These are phyloP conservation scores for Drosophila oshimai DNA, from an alignment of 1,140 invertebrate genomes.

Conservation along the genomic window DNA sequence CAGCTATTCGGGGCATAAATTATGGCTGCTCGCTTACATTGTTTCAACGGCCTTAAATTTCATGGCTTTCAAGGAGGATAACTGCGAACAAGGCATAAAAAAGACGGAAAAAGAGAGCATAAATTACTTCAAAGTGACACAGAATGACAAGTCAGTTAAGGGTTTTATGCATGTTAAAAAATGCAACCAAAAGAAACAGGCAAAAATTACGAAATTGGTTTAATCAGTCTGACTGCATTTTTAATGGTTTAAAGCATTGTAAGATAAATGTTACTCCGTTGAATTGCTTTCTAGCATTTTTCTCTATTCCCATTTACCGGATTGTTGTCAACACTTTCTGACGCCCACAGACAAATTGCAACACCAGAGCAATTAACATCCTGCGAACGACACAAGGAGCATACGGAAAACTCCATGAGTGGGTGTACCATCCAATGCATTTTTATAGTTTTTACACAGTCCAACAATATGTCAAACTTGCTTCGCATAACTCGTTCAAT, in stretches of 20 bases:
- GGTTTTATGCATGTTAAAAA: constrained; percentile 1
- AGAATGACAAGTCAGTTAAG: constrained; percentile 12
- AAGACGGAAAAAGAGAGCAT: constrained; percentile 14
- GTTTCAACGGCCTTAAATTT: constrained; percentile 26
- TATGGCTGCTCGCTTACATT: constrained; percentile 31
- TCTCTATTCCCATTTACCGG: not conserved
- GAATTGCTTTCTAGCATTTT: not conserved
- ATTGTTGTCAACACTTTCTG: constrained; percentile 12
- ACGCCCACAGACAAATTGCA: constrained; percentile 49
- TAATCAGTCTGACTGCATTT: not conserved
- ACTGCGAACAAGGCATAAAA: not conserved
- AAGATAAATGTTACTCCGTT: not conserved
- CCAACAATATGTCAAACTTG: constrained; percentile 48
- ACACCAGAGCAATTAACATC: constrained; percentile 64
- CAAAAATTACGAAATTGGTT: not conserved
- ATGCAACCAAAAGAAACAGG: not conserved
- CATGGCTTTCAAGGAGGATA: constrained; percentile 14
- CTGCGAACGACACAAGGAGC: constrained; percentile 28
- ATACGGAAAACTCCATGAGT: constrained; percentile 10
- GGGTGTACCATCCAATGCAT: constrained; percentile 24
- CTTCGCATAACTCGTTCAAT: constrained; percentile 32
- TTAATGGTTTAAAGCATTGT: not conserved
- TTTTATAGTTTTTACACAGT: constrained; percentile 46
- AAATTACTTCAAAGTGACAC: constrained; percentile 36
- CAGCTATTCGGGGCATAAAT: constrained; percentile 32